Conservation (phyloP, 37 sponge, comb jelly and placozoan genomes). For the Haliclona indistincta region DNA sequence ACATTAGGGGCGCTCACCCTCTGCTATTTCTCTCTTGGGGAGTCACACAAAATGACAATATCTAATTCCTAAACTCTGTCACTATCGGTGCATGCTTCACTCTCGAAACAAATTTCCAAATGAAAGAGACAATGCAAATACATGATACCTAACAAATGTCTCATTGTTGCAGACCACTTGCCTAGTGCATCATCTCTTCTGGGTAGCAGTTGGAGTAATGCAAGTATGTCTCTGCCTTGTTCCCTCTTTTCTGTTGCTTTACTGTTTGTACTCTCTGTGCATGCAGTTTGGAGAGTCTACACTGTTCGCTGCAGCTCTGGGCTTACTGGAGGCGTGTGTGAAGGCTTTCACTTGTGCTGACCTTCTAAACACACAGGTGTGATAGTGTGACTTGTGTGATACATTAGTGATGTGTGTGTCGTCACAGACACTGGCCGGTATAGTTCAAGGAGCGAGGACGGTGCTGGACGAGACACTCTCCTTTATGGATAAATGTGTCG, state of each 20-base stretch:
- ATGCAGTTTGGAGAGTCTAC: conserved; percentile 54
- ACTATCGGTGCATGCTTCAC: too few relatives aligned
- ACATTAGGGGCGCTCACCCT: neutral
- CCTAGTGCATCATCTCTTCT: conserved; percentile 69
- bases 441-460: conserved; percentile 43
- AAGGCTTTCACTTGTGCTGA: conserved; percentile 11
- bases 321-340: conserved; percentile 65
- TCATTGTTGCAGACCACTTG: conserved; percentile 42
- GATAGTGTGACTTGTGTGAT: too few relatives aligned
- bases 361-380: conserved; percentile 31
- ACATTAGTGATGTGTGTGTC: neutral
- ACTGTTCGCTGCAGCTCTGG: conserved; percentile 60
- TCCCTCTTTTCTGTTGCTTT: neutral
- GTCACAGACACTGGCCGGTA: conserved; percentile 44
- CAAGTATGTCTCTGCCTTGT: conserved; percentile 27
- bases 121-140: too few relatives aligned
- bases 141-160: neutral
- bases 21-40: neutral
- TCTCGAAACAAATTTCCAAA: too few relatives aligned
- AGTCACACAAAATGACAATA: too few relatives aligned
- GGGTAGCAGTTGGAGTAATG: conserved; percentile 77
- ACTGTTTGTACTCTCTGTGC: neutral
- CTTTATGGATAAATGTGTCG: conserved; percentile 67
- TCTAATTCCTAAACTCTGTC: too few relatives aligned
- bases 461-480: conserved; percentile 45